Conservation (phyloP, 2,888 invertebrate genomes). For the Synanthedon formicaeformis region DNA sequence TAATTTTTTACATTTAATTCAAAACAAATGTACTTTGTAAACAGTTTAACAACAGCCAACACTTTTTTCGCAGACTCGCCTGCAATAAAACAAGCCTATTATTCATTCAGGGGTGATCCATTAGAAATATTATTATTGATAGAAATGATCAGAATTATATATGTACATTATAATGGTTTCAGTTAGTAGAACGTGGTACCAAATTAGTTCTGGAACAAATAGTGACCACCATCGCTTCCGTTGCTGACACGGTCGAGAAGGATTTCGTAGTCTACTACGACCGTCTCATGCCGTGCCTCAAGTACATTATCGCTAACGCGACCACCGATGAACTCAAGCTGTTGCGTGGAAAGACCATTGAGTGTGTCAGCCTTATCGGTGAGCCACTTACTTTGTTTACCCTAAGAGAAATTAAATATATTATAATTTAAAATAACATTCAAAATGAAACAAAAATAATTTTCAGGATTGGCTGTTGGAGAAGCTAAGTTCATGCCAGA, state of each 20-base stretch:
- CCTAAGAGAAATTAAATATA: no score
- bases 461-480: slow-evolving; percentile 77
- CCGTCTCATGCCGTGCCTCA: slow-evolving; percentile 91
- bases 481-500: slow-evolving; percentile 88
- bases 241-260: slow-evolving; percentile 97
- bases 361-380: slow-evolving; percentile 98
- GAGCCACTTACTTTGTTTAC: slow-evolving; percentile 10
- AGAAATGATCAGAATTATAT: no score
- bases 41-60: no score
- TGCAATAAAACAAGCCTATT: no score
- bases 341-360: slow-evolving; percentile 97
- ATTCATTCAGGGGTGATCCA: no score
- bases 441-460: no score
- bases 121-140: no score
- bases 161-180: slow-evolving; percentile 6
- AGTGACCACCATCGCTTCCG: slow-evolving; percentile 98
- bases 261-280: slow-evolving; percentile 96
- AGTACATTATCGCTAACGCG: slow-evolving; percentile 96
- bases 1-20: no score
- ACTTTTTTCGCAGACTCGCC: no score
- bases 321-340: slow-evolving; percentile 88
- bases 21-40: no score
- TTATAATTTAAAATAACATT: no score
- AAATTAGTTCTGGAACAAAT: slow-evolving; percentile 98
- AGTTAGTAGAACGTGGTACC: slow-evolving; percentile 91